These are phyloP conservation scores for Conus ventricosus DNA, from an alignment of 1,140 invertebrate genomes.

Conservation along the genomic window DNA sequence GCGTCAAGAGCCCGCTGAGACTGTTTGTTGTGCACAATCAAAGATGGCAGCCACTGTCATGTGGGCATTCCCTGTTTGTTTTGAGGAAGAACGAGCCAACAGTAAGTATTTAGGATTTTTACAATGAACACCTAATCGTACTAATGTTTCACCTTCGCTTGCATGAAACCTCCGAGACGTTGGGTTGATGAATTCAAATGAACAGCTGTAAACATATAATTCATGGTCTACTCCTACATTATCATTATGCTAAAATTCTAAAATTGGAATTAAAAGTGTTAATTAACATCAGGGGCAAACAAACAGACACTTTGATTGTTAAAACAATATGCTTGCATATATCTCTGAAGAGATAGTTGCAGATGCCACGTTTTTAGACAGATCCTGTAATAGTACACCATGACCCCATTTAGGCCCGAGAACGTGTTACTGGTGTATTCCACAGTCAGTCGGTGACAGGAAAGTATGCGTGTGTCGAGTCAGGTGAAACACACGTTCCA, in stretches of 20 bases:
- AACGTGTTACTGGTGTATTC: not conserved
- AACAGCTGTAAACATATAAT: conserved; percentile 9
- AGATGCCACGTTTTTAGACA: not conserved
- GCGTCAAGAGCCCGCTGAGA: conserved; percentile 50
- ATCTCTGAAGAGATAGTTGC: not conserved
- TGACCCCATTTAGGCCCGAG: not conserved
- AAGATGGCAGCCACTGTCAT: conserved; percentile 56
- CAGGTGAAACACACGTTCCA: not conserved
- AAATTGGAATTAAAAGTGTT: not conserved
- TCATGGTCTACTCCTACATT: not conserved
- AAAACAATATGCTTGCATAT: not conserved
- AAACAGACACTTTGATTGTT: not conserved
- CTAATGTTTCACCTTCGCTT: not conserved
- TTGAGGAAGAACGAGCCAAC: conserved; percentile 48
- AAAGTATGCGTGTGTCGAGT: not conserved
- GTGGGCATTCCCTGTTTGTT: conserved; percentile 56
- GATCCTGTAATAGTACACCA: not conserved
- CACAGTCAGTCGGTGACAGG: not conserved
- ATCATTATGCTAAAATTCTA: conserved; percentile 29
- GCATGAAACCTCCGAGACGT: not conserved
- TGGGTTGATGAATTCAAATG: not conserved
- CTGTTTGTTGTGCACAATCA: conserved; percentile 54
- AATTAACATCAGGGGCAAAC: not conserved
- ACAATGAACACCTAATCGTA: not conserved
- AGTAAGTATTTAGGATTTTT: conserved; percentile 36